These are phyloP conservation scores for Alethe castanea DNA, from an alignment of 2,113 vertebrate species.

Conservation along the genomic window DNA sequence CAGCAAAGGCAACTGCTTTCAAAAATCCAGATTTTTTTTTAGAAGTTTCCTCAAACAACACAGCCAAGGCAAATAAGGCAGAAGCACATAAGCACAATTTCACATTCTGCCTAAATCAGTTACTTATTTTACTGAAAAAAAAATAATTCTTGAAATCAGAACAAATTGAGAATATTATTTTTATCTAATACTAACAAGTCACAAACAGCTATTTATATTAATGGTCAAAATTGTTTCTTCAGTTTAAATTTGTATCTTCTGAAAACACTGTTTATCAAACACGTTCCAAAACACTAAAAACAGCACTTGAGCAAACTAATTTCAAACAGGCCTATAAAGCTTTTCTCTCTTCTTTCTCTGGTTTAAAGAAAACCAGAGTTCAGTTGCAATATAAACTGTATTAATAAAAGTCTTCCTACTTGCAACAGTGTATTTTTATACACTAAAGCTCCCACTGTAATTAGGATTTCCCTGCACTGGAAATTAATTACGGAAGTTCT, in stretches of 20 bases:
- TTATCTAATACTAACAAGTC: background rate
- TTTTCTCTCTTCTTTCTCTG: background rate
- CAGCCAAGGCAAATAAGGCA: rapidly evolving
- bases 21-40: background rate
- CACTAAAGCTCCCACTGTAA: background rate
- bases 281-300: background rate
- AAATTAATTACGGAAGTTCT: background rate
- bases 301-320: background rate
- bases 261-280: background rate
- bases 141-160: background rate
- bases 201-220: background rate
- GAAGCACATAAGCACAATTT: background rate
- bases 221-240: background rate
- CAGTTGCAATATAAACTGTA: background rate
- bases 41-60: background rate
- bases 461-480: background rate
- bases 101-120: background rate
- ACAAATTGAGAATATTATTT: background rate
- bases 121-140: background rate
- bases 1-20: rapidly evolving
- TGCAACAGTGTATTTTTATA: background rate
- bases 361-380: background rate
- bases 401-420: background rate
- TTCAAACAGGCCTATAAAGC: background rate
- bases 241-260: background rate